phyloP scores from a whole-genome alignment of 1,140 invertebrate genomes.

The Ladona fulva region DNA sequence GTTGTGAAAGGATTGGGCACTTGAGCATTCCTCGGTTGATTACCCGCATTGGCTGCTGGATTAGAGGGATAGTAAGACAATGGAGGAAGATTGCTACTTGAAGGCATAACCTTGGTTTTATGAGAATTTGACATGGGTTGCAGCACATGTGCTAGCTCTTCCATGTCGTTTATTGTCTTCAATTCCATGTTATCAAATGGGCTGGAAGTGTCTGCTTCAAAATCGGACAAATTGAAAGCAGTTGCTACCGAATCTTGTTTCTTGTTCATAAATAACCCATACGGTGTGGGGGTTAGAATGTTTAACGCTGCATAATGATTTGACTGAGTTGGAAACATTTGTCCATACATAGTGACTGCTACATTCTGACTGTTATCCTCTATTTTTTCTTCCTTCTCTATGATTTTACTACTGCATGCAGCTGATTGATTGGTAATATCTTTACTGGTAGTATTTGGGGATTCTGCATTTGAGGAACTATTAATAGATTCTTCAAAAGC shows the following conservation, averaged over 20 bases:
- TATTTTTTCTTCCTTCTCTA: neutral
- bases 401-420: neutral
- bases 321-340: neutral
- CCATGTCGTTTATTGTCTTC: slow-evolving; percentile 83
- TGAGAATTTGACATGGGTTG: slow-evolving; percentile 29
- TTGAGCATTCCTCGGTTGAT: neutral
- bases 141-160: slow-evolving; percentile 66
- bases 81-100: slow-evolving; percentile 18
- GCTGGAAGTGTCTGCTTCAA: slow-evolving; percentile 80
- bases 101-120: slow-evolving; percentile 11
- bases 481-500: slow-evolving; percentile 29
- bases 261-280: neutral
- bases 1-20: neutral
- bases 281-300: slow-evolving; percentile 27
- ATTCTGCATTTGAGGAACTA: neutral
- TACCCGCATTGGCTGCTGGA: neutral
- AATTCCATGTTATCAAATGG: slow-evolving; percentile 85
- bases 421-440: neutral
- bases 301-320: neutral
- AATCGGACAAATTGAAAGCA: slow-evolving; percentile 59
- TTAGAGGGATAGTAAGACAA: slow-evolving; percentile 17
- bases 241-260: neutral
- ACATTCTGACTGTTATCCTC: neutral
- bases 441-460: neutral
- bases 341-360: neutral